These are phyloP conservation scores for Mesorhabditis belari DNA, from an alignment of 2,888 invertebrate genomes.

Conservation along the genomic window DNA sequence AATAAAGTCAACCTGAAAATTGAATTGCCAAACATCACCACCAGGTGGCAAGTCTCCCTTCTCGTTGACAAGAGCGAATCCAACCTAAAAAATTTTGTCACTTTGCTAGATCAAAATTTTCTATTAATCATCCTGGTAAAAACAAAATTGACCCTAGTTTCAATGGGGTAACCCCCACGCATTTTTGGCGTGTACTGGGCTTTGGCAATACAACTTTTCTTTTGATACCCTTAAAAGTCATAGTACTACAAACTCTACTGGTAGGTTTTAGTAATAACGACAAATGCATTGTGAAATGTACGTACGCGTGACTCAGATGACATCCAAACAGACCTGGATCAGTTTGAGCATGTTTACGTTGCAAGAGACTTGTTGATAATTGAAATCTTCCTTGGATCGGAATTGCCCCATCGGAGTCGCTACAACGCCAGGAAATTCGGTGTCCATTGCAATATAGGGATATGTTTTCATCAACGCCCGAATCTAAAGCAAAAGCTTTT, in stretches of 20 bases:
- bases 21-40: constrained; percentile 95
- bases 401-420: constrained; percentile 84
- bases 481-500: no score
- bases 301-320: no score
- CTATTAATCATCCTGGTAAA: no score
- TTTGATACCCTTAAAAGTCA: no score
- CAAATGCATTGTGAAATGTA: no score
- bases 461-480: constrained; percentile 56
- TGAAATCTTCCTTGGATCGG: constrained; percentile 59
- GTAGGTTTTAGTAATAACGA: no score
- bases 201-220: no score
- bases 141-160: no score
- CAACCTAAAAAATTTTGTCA: background rate
- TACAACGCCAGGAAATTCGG: constrained; percentile 96
- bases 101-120: background rate
- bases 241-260: no score
- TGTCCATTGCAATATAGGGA: constrained; percentile 73
- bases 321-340: no score
- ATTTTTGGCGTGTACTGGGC: no score
- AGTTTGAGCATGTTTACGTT: constrained; percentile 86
- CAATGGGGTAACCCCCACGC: no score
- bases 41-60: constrained; percentile 70
- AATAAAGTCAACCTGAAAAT: constrained; percentile 63
- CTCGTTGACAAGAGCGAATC: constrained; percentile 72
- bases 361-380: constrained; percentile 72